Conservation (phyloP, 2,113 vertebrate species). For the Ictalurus furcatus region DNA sequence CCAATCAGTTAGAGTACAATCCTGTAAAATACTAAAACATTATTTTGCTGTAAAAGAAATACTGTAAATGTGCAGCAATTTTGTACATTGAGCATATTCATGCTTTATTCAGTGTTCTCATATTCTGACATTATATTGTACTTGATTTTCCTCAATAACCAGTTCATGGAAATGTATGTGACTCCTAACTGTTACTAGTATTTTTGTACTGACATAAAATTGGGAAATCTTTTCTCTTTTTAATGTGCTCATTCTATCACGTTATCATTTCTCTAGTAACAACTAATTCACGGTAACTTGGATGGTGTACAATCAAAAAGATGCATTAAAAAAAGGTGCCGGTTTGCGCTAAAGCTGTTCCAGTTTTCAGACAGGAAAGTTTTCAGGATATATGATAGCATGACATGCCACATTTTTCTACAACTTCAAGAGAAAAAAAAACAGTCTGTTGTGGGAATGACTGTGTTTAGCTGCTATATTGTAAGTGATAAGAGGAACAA, state of each 20-base stretch:
- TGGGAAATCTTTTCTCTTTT: neutral
- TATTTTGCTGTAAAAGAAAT: neutral
- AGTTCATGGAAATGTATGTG: neutral
- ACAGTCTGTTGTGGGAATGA: neutral
- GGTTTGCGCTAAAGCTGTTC: neutral
- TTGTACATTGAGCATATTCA: neutral
- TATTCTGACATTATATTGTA: neutral
- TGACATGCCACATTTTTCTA: neutral
- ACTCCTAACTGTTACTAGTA: neutral
- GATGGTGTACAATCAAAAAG: neutral
- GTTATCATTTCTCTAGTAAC: neutral
- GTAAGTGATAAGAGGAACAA: neutral
- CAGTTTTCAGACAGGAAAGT: neutral
- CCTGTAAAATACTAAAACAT: neutral
- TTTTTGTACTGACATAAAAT: neutral
- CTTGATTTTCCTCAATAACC: neutral
- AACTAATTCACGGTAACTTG: neutral
- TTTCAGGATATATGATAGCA: neutral
- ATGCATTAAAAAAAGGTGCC: neutral
- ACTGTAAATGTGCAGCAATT: neutral
- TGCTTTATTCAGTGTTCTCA: neutral
- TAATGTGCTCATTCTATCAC: neutral
- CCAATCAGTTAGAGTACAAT: neutral
- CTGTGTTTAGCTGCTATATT: neutral
- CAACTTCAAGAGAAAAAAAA: neutral